Evolutionary conservation across 2,888 invertebrate genomes (phyloP).

Genomic region (Drosophila algonquin): DNA sequence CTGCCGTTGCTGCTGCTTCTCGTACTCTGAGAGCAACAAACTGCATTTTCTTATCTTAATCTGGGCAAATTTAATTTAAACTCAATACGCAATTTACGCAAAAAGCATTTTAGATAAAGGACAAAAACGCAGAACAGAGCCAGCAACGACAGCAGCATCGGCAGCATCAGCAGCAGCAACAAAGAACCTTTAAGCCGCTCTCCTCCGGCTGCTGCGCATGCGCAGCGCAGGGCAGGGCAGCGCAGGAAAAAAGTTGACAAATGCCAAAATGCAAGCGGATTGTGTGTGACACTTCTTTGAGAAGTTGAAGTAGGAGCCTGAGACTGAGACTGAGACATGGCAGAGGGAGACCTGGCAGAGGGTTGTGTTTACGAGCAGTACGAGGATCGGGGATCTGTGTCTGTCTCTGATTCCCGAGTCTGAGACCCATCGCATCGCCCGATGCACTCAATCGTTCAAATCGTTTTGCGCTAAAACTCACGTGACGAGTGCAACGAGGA

Average conservation of each 20-base stretch:
- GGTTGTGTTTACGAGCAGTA: constrained; percentile 1
- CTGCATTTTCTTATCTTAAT: constrained; percentile 79
- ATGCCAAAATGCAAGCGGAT: constrained; percentile 80
- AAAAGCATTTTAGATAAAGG: constrained; percentile 80
- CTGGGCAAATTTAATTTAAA: constrained; percentile 80
- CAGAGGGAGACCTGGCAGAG: constrained; percentile 3
- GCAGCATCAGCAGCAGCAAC: constrained; percentile 22
- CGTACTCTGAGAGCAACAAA: constrained; percentile 33
- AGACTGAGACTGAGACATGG: not conserved
- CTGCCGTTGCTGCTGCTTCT: constrained; percentile 20
- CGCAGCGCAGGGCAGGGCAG: constrained; percentile 62
- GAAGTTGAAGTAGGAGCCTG: constrained; percentile 30
- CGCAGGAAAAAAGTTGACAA: constrained; percentile 71
- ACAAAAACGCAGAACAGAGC: constrained; percentile 36
- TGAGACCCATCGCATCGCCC: constrained; percentile 41
- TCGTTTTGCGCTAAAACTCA: constrained; percentile 76
- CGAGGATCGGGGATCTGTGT: constrained; percentile 6
- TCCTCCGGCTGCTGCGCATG: constrained; percentile 63
- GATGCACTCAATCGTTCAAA: constrained; percentile 78
- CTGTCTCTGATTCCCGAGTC: constrained; percentile 8
- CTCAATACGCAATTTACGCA: constrained; percentile 81
- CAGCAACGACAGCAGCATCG: constrained; percentile 13
- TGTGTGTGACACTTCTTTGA: constrained; percentile 72
- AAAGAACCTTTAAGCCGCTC: constrained; percentile 28
- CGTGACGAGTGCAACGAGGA: constrained; percentile 74